Evolutionary conservation across 2,888 invertebrate species (phyloP).

Genomic region (Onchidella celtica): DNA sequence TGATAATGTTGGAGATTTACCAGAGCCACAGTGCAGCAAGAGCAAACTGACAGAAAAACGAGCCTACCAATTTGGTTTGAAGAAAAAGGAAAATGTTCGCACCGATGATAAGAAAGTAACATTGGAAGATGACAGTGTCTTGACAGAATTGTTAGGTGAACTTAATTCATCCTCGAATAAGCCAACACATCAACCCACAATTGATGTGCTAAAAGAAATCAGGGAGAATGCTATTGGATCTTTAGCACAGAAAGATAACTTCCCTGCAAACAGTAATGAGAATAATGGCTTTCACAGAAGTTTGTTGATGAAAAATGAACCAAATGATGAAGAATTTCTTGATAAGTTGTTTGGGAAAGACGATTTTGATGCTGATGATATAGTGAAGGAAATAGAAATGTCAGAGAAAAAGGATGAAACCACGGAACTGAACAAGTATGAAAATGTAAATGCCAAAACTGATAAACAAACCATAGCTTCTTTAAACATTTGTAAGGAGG

Average conservation of each 20-base stretch:
- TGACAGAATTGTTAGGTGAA: constrained; percentile 65
- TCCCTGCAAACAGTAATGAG: not conserved
- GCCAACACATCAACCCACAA: not conserved
- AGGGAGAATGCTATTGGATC: too few relatives aligned
- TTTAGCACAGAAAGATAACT: not conserved
- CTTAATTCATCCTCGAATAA: constrained; percentile 42
- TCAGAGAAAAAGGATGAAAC: not conserved
- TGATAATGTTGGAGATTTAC: not conserved
- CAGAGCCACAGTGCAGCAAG: not conserved
- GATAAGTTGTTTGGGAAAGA: constrained; percentile 30
- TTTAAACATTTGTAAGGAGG: too few relatives aligned
- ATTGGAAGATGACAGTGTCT: constrained; percentile 59
- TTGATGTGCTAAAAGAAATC: not conserved
- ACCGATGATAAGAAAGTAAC: constrained; percentile 18
- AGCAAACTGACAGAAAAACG: constrained; percentile 32
- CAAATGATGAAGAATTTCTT: constrained; percentile 26
- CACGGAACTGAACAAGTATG: not conserved
- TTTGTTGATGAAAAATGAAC: not conserved
- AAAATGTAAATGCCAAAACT: not conserved
- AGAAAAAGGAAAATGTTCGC: not conserved
- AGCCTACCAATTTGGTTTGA: constrained; percentile 48
- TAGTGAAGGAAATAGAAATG: not conserved
- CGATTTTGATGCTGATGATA: constrained; percentile 7
- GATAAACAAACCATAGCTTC: too few relatives aligned
- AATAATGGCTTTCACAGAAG: not conserved